Percentiles rank a stretch among this genome's conserved stretches.
phyloP scores from a whole-genome alignment of 64 coral and sea anemone genomes.

The Stichodactyla helianthus region DNA sequence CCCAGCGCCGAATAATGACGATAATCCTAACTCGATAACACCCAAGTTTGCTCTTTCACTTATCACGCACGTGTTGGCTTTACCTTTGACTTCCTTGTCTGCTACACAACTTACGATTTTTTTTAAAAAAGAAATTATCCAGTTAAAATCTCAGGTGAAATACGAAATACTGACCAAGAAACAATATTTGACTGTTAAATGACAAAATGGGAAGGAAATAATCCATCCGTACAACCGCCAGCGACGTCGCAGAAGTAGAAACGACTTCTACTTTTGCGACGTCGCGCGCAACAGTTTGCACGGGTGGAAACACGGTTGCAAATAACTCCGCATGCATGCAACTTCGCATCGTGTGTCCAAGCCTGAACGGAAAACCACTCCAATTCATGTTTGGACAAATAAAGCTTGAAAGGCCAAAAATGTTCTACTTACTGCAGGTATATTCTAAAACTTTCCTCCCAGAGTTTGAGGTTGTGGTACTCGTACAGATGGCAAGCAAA shows the following conservation, averaged over 20 bases:
- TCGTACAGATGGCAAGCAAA: conserved; percentile 97
- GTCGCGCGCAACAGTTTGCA: too few relatives aligned
- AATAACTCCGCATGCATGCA: too few relatives aligned
- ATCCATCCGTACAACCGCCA: too few relatives aligned
- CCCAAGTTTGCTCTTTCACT: conserved; percentile 62
- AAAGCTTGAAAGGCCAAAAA: neutral
- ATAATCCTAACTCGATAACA: conserved; percentile 81
- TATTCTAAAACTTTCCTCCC: conserved; percentile 72
- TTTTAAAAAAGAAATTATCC: neutral
- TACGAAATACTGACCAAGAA: too few relatives aligned
- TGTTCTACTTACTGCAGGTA: conserved; percentile 61
- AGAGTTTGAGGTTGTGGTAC: conserved; percentile 71
- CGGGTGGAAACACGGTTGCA: too few relatives aligned
- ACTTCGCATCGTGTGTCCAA: too few relatives aligned
- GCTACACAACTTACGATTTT: conserved; percentile 67
- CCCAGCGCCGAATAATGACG: conserved; percentile 90
- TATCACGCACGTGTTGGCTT: conserved; percentile 49
- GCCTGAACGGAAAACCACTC: too few relatives aligned
- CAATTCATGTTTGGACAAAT: neutral
- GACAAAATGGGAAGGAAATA: too few relatives aligned
- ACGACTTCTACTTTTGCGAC: too few relatives aligned
- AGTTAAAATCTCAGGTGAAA: too few relatives aligned
- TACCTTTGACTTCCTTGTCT: conserved; percentile 56
- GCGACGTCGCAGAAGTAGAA: too few relatives aligned
- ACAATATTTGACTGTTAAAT: too few relatives aligned